A percentile compares a stretch with the other conserved stretches of the same genome.
These are phyloP conservation scores for Indicator indicator DNA, from an alignment of 2,113 vertebrate genomes.

Conservation along the genomic window DNA sequence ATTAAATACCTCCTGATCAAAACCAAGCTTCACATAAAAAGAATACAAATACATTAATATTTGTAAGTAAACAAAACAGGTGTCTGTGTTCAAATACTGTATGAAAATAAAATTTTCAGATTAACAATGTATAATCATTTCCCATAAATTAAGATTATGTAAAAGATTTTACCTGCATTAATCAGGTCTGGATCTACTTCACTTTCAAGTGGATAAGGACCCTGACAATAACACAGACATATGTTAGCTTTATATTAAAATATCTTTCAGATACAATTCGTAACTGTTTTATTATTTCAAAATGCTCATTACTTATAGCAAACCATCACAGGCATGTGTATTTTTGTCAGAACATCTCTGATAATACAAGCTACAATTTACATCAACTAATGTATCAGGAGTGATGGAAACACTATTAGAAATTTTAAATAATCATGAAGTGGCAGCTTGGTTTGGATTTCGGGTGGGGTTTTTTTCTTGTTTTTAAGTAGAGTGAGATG, in stretches of 20 bases:
- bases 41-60: neutral
- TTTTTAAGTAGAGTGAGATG: neutral
- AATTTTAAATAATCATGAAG: neutral
- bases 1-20: neutral
- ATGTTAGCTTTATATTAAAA: neutral
- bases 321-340: neutral
- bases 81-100: neutral
- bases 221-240: constrained; percentile 75
- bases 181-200: constrained; percentile 96
- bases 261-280: neutral
- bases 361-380: neutral
- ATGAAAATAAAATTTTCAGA: neutral
- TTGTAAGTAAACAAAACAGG: neutral
- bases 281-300: neutral
- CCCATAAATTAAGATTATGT: neutral
- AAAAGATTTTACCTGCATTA: constrained; percentile 88
- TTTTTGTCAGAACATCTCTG: neutral
- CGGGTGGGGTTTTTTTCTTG: neutral
- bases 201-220: constrained; percentile 90
- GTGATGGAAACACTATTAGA: neutral
- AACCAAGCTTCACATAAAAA: neutral
- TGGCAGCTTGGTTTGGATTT: accelerated
- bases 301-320: neutral
- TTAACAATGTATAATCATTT: neutral
- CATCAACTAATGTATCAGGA: neutral